Evolutionary conservation across 2,888 invertebrate species (phyloP), one percentile per base, ranked within the genome.

Genomic region (Nasonovia ribisnigri): DNA sequence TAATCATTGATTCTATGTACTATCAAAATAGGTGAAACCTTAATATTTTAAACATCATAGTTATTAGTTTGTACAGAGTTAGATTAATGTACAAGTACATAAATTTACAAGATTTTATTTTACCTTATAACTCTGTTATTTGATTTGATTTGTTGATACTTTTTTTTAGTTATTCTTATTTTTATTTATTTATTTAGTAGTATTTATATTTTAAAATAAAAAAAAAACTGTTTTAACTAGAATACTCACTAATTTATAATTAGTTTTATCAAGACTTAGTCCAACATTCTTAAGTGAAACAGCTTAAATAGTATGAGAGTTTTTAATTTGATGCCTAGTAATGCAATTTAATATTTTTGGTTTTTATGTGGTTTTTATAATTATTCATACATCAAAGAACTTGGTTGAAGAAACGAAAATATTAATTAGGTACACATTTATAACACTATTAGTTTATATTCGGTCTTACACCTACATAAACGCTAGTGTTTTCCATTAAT

Each of bases 11-110:
- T 4, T 67, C n/a, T 67, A 67, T 1, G 5, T n/a, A n/a, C n/a
- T 1, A n/a, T n/a, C 10, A n/a, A 29, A 11, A 60, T n/a, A 13
- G n/a, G 16, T 0, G n/a, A n/a, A n/a, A 67, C n/a, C n/a, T 16
- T 13, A 67, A n/a, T 67, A 3, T 5, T n/a, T 67, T n/a, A 67
- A 67, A 67, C 29, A n/a, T n/a, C n/a, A n/a, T n/a, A n/a, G n/a
- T n/a, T n/a, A n/a, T n/a, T n/a, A n/a, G n/a, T n/a, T n/a, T n/a
- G n/a, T n/a, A n/a, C n/a, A n/a, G n/a, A n/a, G n/a, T n/a, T n/a
- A n/a, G n/a, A n/a, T n/a, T n/a, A n/a, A n/a, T n/a, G n/a, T n/a
- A n/a, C n/a, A n/a, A n/a, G n/a, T n/a, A n/a, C n/a, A n/a, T n/a
- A n/a, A n/a, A n/a, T n/a, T n/a, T n/a, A n/a, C n/a, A n/a, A n/a